Evolutionary conservation across 1,140 invertebrate genomes (phyloP).

Genomic region (Calliphora vicina): DNA sequence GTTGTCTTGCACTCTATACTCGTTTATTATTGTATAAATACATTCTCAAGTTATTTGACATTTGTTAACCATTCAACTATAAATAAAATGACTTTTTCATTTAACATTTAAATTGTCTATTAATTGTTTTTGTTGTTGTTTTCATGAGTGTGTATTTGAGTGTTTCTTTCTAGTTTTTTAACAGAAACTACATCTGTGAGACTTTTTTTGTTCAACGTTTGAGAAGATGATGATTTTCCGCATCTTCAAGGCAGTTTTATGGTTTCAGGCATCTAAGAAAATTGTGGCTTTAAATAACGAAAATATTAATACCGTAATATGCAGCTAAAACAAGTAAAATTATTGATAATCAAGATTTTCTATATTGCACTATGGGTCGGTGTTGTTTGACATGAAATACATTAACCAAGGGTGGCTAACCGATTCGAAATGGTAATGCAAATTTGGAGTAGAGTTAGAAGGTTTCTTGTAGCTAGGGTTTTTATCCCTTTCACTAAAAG

Average conservation of each 20-base stretch:
- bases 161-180: not conserved
- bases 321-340: not conserved
- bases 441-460: too few species aligned
- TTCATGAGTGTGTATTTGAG: not conserved
- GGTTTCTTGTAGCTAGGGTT: too few species aligned
- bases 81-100: constrained; percentile 11
- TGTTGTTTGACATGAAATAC: too few species aligned
- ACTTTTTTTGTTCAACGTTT: not conserved
- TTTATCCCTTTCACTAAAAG: too few species aligned
- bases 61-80: constrained; percentile 13
- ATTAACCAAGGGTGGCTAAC: too few species aligned
- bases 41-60: not conserved
- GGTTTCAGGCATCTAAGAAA: not conserved
- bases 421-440: too few species aligned
- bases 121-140: not conserved
- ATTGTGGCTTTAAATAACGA: not conserved
- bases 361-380: not conserved
- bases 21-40: not conserved
- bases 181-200: not conserved
- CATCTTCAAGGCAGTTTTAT: not conserved
- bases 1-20: too few species aligned
- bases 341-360: not conserved
- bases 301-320: not conserved
- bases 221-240: not conserved
- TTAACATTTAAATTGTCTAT: constrained; percentile 7